phyloP scores from a whole-genome alignment of 1,140 invertebrate species.

The Notospermus geniculatus region DNA sequence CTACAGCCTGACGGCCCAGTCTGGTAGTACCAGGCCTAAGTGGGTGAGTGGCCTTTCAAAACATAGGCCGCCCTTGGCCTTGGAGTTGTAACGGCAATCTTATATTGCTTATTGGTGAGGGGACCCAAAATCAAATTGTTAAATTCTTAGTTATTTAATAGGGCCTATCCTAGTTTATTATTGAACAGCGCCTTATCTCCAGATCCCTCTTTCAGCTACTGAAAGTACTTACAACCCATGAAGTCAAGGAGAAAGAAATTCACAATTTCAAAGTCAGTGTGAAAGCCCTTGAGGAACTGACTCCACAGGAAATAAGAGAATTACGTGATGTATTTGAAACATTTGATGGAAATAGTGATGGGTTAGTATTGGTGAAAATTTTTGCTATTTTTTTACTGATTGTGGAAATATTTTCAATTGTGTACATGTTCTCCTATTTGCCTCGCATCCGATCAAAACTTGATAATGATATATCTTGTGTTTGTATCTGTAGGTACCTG shows the following conservation, averaged over 20 bases:
- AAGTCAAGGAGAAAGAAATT: constrained; percentile 46
- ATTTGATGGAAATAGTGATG: constrained; percentile 48
- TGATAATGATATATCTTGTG: not conserved
- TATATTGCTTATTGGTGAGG: no score
- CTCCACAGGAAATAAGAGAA: constrained; percentile 51
- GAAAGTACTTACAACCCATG: constrained; percentile 41
- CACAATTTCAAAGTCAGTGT: constrained; percentile 48
- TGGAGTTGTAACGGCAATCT: no score
- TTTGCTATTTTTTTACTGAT: not conserved
- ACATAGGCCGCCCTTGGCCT: no score
- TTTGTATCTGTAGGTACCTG: constrained; percentile 30
- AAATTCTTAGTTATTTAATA: no score
- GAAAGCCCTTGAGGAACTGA: constrained; percentile 42
- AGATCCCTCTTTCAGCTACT: constrained; percentile 50
- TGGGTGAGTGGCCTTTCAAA: no score
- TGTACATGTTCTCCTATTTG: not conserved
- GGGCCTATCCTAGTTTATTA: no score
- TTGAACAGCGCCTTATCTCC: no score
- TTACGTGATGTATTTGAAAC: constrained; percentile 48
- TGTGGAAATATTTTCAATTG: not conserved
- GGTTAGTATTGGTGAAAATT: constrained; percentile 29
- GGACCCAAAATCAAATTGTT: no score
- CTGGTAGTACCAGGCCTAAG: no score
- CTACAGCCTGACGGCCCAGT: no score
- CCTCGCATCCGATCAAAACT: not conserved